Conservation (phyloP, 2,113 vertebrate genomes). For the Austrofundulus limnaeus region DNA sequence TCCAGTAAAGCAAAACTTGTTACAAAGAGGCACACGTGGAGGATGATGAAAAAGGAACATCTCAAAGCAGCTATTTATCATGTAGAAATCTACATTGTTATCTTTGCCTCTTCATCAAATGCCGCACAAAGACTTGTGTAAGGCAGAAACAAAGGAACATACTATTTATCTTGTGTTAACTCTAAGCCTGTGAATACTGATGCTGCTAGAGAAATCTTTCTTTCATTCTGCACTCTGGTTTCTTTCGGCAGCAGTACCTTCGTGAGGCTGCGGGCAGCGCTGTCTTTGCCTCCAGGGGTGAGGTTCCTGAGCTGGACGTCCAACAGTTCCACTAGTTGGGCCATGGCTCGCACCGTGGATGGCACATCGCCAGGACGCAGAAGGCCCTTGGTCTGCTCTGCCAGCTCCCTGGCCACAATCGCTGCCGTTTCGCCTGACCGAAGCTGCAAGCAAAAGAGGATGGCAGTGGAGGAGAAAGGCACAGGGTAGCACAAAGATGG, state of each 20-base stretch:
- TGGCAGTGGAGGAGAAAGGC: constrained; percentile 9
- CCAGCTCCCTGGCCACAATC: constrained; percentile 92
- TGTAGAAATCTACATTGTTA: constrained; percentile 23
- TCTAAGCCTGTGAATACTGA: constrained; percentile 5
- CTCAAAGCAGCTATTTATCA: constrained; percentile 51
- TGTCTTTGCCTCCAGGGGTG: constrained; percentile 96
- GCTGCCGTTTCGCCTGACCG: constrained; percentile 96
- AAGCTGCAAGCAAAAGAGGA: constrained; percentile 79
- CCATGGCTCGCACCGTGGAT: constrained; percentile 93
- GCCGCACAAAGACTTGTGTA: constrained; percentile 22
- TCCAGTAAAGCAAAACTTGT: constrained; percentile 37
- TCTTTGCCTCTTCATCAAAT: constrained; percentile 36
- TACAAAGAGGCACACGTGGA: constrained; percentile 19
- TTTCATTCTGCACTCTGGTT: constrained; percentile 9
- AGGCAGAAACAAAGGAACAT: constrained; percentile 25
- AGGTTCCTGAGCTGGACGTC: constrained; percentile 95
- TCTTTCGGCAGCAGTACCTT: constrained; percentile 80
- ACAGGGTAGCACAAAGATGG: constrained; percentile 22
- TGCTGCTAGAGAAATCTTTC: constrained; percentile 9
- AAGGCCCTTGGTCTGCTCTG: constrained; percentile 90
- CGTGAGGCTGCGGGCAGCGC: constrained; percentile 93
- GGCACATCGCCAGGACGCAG: constrained; percentile 93
- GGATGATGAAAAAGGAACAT: constrained; percentile 26
- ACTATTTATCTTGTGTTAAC: constrained; percentile 29
- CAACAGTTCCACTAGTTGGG: constrained; percentile 92